phyloP scores from a whole-genome alignment of 1,140 invertebrate species.

The Augochlora pura region DNA sequence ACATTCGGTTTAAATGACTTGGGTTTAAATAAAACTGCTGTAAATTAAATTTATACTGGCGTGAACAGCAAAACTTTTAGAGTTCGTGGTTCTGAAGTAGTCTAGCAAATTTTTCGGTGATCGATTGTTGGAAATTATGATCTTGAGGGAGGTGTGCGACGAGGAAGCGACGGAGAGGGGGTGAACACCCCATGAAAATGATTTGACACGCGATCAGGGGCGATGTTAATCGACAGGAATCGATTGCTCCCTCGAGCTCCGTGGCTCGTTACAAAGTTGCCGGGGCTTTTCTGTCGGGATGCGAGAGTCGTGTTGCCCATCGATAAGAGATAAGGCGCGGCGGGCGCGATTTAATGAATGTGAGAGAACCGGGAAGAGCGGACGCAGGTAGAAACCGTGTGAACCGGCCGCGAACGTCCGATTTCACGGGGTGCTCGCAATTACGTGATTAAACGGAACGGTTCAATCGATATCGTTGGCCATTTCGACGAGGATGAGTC shows the following conservation, averaged over 20 bases:
- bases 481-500: not conserved
- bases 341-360: conserved; percentile 64
- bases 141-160: not conserved
- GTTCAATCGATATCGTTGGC: not conserved
- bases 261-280: conserved; percentile 8
- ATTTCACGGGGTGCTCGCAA: conserved; percentile 27
- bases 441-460: conserved; percentile 16
- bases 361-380: conserved; percentile 61
- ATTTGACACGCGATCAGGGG: conserved; percentile 20
- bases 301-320: conserved; percentile 51
- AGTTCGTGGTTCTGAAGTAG: no score
- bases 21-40: no score
- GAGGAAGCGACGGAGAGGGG: not conserved
- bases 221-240: conserved; percentile 30
- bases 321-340: conserved; percentile 68
- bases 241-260: conserved; percentile 14
- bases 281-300: conserved; percentile 3
- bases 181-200: conserved; percentile 10
- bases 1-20: no score
- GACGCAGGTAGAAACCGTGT: conserved; percentile 53
- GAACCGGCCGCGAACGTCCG: conserved; percentile 35
- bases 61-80: no score
- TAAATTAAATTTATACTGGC: no score
- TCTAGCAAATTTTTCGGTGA: no score
- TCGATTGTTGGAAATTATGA: not conserved